Evolutionary conservation across 2,797 vertebrate species (phyloP).

Genomic region (Intellagama lesueurii): DNA sequence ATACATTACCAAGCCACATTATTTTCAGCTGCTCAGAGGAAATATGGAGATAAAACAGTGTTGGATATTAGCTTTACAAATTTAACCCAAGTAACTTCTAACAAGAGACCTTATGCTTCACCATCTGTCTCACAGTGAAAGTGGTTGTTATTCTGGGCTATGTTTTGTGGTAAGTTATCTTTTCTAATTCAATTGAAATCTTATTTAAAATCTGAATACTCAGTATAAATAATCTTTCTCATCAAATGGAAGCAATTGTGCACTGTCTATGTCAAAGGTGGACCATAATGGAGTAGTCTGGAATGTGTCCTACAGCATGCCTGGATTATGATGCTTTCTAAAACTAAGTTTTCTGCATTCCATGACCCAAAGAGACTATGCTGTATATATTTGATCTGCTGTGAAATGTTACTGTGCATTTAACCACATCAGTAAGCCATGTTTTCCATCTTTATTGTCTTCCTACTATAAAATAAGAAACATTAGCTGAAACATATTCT

Average conservation of each 20-base stretch:
- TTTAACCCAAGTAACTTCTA: neutral
- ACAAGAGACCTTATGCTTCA: neutral
- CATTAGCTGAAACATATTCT: no score
- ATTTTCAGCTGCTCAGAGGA: neutral
- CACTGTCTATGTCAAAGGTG: neutral
- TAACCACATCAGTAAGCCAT: neutral
- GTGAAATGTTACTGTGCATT: neutral
- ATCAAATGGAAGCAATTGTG: neutral
- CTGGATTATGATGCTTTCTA: rapidly evolving
- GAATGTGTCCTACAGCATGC: neutral
- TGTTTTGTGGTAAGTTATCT: no score
- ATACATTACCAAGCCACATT: neutral
- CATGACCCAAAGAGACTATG: rapidly evolving
- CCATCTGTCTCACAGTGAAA: no score
- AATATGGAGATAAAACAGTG: neutral
- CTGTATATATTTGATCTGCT: neutral
- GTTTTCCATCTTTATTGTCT: conserved; percentile 16
- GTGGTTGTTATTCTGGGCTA: no score
- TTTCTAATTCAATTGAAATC: no score
- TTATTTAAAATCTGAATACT: no score
- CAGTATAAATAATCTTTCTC: no score
- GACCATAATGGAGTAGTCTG: neutral
- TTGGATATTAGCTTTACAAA: rapidly evolving
- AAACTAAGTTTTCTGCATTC: neutral
- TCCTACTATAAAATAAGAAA: conserved; percentile 15